Evolutionary conservation across 2,888 invertebrate species (phyloP), one percentile per base, ranked within the genome.

Genomic region (Tortrix viridana): DNA sequence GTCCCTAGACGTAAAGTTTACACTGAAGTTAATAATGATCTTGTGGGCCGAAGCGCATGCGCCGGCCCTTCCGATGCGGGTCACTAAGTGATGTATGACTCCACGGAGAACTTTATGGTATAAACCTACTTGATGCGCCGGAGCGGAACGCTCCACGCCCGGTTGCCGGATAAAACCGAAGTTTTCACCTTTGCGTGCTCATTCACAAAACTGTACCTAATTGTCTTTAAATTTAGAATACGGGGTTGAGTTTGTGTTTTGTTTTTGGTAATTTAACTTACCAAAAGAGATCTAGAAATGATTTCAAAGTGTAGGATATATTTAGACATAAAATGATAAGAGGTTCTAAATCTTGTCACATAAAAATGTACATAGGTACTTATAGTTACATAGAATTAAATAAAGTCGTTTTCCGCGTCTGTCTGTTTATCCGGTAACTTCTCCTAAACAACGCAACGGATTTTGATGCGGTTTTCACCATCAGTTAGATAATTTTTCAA

Each of bases 21-120:
- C 72, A 72, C 70, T 71, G 64, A 74, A 73, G 72, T 76, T 65
- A 68, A 61, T 67, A 68, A 66, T 62, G 64, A 58, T 65, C 71
- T 71, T 69, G 63, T 67, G 68, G 69, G 71, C 66, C 62, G 52
- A 47, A 64, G 65, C 73, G 75, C 76, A 73, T 68, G 77, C 76
- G 79, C 72, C 59, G 46, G 54, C 41, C 64, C 74, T 57, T 41
- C 64, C 70, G 73, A 72, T 70, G 70, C 74, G 74, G 73, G 70
- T 73, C 71, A 72, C 77, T 79, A 76, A 79, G 77, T 79, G 79
- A 79, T 79, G 75, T 75, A 79, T 79, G 75, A 70, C 68, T 60
- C 73, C 69, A 67, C 65, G 68, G 71, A 68, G 72, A 76, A 53
- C 57, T 63, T 63, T 63, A 63, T 63, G 63, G 63, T 43, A 53